These are phyloP conservation scores for Tangara arthus DNA, from an alignment of 2,797 vertebrate genomes.

Conservation along the genomic window DNA sequence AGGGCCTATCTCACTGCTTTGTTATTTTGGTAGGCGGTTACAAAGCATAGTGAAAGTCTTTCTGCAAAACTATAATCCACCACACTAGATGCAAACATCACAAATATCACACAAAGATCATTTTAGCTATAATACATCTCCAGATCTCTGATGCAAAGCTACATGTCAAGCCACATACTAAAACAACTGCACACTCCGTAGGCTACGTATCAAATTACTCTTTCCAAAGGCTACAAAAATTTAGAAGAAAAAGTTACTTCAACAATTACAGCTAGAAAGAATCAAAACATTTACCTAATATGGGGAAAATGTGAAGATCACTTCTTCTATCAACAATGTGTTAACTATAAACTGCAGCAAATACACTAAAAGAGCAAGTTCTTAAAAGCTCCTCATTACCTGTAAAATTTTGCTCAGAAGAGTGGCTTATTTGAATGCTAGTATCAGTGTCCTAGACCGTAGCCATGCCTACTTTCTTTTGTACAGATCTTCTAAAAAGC, in stretches of 20 bases:
- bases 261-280: background rate
- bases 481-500: background rate
- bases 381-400: background rate
- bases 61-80: background rate
- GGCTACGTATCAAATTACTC: background rate
- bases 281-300: background rate
- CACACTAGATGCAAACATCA: background rate
- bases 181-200: background rate
- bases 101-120: background rate
- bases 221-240: background rate
- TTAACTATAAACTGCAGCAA: background rate
- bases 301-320: background rate
- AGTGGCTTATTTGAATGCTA: rapidly evolving
- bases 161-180: background rate
- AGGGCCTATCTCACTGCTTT: background rate
- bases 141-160: background rate
- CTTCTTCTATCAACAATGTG: background rate
- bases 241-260: background rate
- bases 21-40: background rate
- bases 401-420: background rate
- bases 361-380: background rate
- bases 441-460: background rate
- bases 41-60: background rate
- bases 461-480: background rate
- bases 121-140: background rate